These are phyloP conservation scores for Pogona vitticeps DNA, from an alignment of 2,113 vertebrate genomes.

Conservation along the genomic window DNA sequence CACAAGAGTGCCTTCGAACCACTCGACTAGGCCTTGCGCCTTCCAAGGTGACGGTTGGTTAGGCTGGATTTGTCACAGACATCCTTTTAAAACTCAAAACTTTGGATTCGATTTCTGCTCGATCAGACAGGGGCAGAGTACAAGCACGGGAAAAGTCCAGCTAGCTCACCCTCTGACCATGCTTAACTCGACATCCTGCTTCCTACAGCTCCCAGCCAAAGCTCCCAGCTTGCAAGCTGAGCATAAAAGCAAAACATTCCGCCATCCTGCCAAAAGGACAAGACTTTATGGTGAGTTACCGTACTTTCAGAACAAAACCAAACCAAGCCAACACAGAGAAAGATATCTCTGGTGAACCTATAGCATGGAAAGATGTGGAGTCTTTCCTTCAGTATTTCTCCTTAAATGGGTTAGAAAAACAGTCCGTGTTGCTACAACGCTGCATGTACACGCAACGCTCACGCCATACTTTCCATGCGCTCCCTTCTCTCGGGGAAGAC, in stretches of 20 bases:
- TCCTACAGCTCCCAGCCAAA: too few species aligned
- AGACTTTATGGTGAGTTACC: background rate
- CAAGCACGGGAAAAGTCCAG: background rate
- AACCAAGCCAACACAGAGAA: too few species aligned
- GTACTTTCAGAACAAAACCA: background rate
- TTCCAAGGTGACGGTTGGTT: background rate
- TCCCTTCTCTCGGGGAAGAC: too few species aligned
- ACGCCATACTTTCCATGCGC: too few species aligned
- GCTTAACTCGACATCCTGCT: background rate
- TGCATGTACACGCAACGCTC: too few species aligned
- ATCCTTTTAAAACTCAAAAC: background rate
- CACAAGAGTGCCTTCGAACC: background rate
- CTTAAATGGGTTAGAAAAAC: too few species aligned
- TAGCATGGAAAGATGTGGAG: too few species aligned
- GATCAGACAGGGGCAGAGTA: background rate
- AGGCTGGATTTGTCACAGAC: background rate
- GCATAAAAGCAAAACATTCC: too few species aligned
- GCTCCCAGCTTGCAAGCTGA: too few species aligned
- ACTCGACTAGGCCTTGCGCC: rapidly evolving
- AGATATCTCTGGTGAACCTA: background rate
- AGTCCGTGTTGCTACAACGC: too few species aligned
- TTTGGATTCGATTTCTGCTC: background rate
- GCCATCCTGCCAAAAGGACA: background rate
- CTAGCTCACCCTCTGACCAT: background rate
- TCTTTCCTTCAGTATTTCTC: too few species aligned